phyloP scores from a whole-genome alignment of 2,888 invertebrate species.

The Apoda limacodes region DNA sequence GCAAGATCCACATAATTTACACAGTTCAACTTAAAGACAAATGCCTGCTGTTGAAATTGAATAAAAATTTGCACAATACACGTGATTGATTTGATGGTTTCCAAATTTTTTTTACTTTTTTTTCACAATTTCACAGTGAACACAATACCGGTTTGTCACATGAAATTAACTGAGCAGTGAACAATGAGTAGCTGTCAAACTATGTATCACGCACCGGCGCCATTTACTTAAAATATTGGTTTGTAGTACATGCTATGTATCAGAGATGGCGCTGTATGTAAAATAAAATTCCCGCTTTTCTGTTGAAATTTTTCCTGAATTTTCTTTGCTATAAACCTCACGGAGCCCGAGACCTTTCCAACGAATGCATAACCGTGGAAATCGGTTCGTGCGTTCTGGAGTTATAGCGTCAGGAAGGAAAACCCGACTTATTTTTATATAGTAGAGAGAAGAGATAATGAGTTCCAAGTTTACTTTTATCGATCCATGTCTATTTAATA shows the following conservation, averaged over 20 bases:
- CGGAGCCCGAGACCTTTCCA: too few relatives aligned
- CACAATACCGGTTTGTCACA: too few relatives aligned
- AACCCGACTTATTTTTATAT: too few relatives aligned
- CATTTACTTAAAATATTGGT: too few relatives aligned
- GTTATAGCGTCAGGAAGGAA: too few relatives aligned
- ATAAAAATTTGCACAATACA: slow-evolving; percentile 20
- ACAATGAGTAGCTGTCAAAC: slow-evolving; percentile 17
- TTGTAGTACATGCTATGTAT: too few relatives aligned
- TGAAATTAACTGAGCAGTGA: slow-evolving; percentile 16
- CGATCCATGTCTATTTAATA: too few relatives aligned
- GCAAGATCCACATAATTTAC: slow-evolving; percentile 20
- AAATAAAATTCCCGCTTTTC: slow-evolving; percentile 9
- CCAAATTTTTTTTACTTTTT: slow-evolving; percentile 1
- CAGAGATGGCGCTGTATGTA: slow-evolving; percentile 17
- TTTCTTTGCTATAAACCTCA: too few relatives aligned
- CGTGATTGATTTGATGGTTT: slow-evolving; percentile 18
- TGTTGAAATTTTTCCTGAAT: too few relatives aligned
- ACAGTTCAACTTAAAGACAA: slow-evolving; percentile 22
- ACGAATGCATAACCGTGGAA: slow-evolving; percentile 21
- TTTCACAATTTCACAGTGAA: slow-evolving; percentile 16
- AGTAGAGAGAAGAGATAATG: too few relatives aligned
- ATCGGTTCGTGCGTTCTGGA: slow-evolving; percentile 15
- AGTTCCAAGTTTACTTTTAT: too few relatives aligned
- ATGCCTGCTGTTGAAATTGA: slow-evolving; percentile 21
- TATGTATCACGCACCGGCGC: slow-evolving; percentile 18